These are phyloP conservation scores for Philopotamus ludificatus DNA, from an alignment of 1,140 invertebrate species.

Conservation along the genomic window DNA sequence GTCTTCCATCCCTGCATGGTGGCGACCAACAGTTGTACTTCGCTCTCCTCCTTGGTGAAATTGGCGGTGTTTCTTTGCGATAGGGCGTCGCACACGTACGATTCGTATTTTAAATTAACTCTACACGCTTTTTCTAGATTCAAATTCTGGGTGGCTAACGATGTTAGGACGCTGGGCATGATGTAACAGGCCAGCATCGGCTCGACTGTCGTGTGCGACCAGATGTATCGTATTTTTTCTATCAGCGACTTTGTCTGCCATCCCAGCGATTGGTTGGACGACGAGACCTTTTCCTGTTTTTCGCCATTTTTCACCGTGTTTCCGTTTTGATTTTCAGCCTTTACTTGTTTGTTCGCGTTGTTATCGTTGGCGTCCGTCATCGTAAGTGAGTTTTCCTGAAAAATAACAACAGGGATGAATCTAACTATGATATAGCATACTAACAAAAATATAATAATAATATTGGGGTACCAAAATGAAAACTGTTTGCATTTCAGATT, in stretches of 20 bases:
- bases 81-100: slow-evolving; percentile 70
- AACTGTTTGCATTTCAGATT: no score
- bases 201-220: slow-evolving; percentile 74
- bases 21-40: slow-evolving; percentile 74
- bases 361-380: background rate
- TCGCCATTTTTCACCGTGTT: background rate
- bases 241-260: slow-evolving; percentile 54
- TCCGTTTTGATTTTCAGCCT: slow-evolving; percentile 11
- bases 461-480: no score
- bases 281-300: slow-evolving; percentile 9
- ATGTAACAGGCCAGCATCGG: slow-evolving; percentile 78
- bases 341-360: background rate
- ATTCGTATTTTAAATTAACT: slow-evolving; percentile 71
- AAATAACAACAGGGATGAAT: background rate
- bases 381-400: background rate
- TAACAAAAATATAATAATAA: no score
- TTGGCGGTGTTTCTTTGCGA: slow-evolving; percentile 68
- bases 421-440: no score
- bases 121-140: slow-evolving; percentile 82
- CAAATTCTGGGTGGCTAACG: slow-evolving; percentile 76
- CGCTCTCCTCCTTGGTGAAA: slow-evolving; percentile 68
- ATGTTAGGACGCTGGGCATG: slow-evolving; percentile 74
- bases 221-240: slow-evolving; percentile 57
- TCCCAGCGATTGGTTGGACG: slow-evolving; percentile 13
- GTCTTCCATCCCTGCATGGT: slow-evolving; percentile 80